Base-by-base conservation (phyloP, 1,140 invertebrate genomes). In the Calephelis nemesis region DNA sequence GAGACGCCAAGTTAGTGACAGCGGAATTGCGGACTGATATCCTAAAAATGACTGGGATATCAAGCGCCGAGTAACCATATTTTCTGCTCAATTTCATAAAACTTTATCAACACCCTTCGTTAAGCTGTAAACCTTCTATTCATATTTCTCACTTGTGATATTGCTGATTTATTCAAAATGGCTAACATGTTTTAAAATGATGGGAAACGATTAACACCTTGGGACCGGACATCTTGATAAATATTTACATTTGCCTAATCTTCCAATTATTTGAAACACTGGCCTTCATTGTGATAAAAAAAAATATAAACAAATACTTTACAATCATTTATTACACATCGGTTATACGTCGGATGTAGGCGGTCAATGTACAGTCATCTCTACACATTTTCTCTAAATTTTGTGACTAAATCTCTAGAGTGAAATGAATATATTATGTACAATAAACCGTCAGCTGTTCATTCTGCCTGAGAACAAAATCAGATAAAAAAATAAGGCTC, bases 401-500 rank as follows among this genome's bases (percentile, higher is more conserved):
- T 39, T 58, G 54, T 39, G 54, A 58, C 30, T 30, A 10, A 10
- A 10, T 10, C 12, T 58, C 30, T 58, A 15, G 1, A 58, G 39
- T 11, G 19, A 12, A 6, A 39, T 9, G 11, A 39, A 19, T 15
- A 15, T 15, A 8, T 15, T 54, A 58, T 40, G 12, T 58, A 58
- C 19, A 58, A 39, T 58, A 4, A 58, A 12, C 5, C 15, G 54
- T 58, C 54, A 58, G 30, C 54, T 58, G 54, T 58, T 58, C 30
- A 58, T 58, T 39, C 54, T 58, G 54, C 19, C 11, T 10, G 30
- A 39, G 50, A 19, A 54, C 19, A 58, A 40, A 10, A 58, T 39
- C 54, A 58, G 54, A 58, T 39, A 58, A 39, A 40, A 58, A 58
- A 58, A 58, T 58, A 12, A 58, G 54, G 54, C 54, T 58, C 54